These are phyloP conservation scores for Tauraco erythrolophus DNA, from an alignment of 2,113 vertebrate genomes.

Conservation along the genomic window DNA sequence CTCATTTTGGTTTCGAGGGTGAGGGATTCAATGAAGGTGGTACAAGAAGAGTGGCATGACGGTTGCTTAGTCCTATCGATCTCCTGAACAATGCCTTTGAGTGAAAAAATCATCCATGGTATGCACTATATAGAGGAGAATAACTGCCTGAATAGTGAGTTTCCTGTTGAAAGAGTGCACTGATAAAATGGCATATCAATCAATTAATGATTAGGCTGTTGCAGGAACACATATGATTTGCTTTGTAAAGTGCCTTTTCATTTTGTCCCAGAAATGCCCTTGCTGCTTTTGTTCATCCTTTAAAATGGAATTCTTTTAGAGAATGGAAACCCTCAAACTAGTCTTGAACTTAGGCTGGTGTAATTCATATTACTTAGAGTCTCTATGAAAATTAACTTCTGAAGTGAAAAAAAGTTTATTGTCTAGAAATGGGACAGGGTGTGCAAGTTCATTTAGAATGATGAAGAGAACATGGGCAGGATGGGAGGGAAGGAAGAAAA, in stretches of 20 bases:
- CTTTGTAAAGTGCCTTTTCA: not conserved
- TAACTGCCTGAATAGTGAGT: not conserved
- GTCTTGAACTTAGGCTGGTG: not conserved
- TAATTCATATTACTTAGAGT: not conserved
- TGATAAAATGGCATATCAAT: not conserved
- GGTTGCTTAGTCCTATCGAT: not conserved
- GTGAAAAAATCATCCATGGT: not conserved
- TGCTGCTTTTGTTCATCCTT: not conserved
- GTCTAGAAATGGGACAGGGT: not conserved
- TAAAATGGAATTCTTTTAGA: not conserved
- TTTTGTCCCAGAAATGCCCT: not conserved
- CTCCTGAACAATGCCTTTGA: not conserved
- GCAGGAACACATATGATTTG: not conserved
- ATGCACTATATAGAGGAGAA: not conserved
- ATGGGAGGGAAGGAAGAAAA: not conserved
- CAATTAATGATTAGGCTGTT: constrained; percentile 11
- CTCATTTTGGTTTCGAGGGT: not conserved
- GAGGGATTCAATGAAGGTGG: not conserved
- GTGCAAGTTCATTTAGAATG: not conserved
- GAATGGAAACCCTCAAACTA: not conserved
- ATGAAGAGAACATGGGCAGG: not conserved
- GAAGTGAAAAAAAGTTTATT: not conserved
- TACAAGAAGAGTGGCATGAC: not conserved
- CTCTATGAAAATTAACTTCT: not conserved
- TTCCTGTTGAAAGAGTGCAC: not conserved